phyloP scores from a whole-genome alignment of 2,888 invertebrate genomes.

The Iselma pallidipennis region DNA sequence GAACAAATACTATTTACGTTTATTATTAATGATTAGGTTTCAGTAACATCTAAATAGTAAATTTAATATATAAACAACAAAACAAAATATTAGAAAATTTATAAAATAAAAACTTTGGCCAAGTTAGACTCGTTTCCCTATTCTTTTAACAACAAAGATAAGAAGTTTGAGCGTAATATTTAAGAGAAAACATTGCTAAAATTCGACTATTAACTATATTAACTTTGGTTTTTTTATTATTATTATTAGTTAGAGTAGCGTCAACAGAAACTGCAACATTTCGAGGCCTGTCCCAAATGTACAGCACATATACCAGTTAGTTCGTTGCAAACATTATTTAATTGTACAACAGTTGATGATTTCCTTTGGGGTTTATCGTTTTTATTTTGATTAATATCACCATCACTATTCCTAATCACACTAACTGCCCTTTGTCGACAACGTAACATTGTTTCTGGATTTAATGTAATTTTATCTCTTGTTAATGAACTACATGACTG shows the following conservation, averaged over 20 bases:
- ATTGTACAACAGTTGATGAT: conserved; percentile 45
- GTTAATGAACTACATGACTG: conserved; percentile 66
- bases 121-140: conserved; percentile 18
- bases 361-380: conserved; percentile 42
- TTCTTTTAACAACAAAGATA: conserved; percentile 10
- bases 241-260: conserved; percentile 6
- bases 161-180: conserved; percentile 25
- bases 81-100: conserved; percentile 9
- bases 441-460: conserved; percentile 49
- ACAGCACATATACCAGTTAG: conserved; percentile 60
- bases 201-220: conserved; percentile 20
- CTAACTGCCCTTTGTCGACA: conserved; percentile 55
- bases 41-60: conserved; percentile 17
- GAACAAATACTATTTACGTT: no score
- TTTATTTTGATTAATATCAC: conserved; percentile 61
- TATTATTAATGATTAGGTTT: no score
- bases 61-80: conserved; percentile 9
- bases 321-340: conserved; percentile 55
- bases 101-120: conserved; percentile 20
- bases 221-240: conserved; percentile 15
- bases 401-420: conserved; percentile 55
- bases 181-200: conserved; percentile 16
- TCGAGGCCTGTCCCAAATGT: conserved; percentile 61
- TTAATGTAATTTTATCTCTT: conserved; percentile 58
- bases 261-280: conserved; percentile 65